These are phyloP conservation scores for Yoshiicerus persimilis DNA, from an alignment of 1,140 invertebrate species.

Conservation along the genomic window DNA sequence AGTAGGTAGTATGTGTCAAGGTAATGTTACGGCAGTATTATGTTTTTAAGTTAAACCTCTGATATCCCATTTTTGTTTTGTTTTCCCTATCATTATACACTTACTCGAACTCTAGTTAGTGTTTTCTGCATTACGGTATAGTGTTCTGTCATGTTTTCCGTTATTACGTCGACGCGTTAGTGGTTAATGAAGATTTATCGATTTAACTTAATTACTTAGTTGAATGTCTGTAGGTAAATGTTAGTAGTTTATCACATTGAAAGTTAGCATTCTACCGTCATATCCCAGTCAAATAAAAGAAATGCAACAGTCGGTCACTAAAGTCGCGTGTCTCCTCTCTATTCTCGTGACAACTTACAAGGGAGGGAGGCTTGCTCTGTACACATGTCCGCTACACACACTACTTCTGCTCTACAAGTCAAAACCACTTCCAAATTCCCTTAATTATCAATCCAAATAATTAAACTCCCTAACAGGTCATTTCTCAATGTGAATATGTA, in stretches of 20 bases:
- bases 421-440: no score
- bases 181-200: background rate
- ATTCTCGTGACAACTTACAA: no score
- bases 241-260: conserved; percentile 11
- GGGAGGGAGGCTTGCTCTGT: no score
- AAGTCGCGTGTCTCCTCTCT: background rate
- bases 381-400: no score
- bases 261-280: background rate
- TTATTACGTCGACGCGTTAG: background rate
- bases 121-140: background rate
- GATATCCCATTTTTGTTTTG: background rate
- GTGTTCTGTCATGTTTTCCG: background rate
- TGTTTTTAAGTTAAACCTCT: background rate
- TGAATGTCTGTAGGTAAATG: background rate
- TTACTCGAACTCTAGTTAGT: background rate
- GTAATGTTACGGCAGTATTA: background rate
- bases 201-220: background rate
- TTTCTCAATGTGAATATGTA: background rate
- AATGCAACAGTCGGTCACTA: background rate
- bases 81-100: background rate
- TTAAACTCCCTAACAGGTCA: background rate
- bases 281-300: background rate
- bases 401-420: no score
- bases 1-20: background rate
- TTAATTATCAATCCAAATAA: background rate